Evolutionary conservation across 2,113 vertebrate species (phyloP).

Genomic region (Laticauda colubrina): DNA sequence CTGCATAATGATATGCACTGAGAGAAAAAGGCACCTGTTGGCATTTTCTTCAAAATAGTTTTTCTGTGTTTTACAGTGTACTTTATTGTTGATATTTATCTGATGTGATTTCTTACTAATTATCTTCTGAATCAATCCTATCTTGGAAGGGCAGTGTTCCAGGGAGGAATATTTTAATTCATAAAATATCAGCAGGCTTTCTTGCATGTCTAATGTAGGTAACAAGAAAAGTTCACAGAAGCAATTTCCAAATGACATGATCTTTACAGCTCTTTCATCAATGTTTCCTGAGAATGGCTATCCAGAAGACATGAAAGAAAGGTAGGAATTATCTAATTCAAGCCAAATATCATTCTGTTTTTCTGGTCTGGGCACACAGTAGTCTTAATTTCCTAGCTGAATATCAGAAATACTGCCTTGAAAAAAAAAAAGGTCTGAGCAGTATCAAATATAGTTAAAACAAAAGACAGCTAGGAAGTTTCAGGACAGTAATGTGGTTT

Average conservation of each 20-base stretch:
- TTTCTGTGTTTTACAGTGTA: neutral
- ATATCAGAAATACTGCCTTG: neutral
- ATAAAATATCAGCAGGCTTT: conserved; percentile 5
- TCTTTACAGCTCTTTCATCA: conserved; percentile 94
- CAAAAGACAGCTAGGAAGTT: neutral
- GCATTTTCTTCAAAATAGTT: neutral
- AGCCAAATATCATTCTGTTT: neutral
- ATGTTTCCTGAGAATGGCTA: conserved; percentile 98
- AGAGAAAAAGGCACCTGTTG: neutral
- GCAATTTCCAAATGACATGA: conserved; percentile 91
- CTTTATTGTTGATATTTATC: neutral
- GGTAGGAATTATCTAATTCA: conserved; percentile 73
- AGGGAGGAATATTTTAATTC: neutral
- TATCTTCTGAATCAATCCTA: neutral
- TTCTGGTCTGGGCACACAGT: neutral
- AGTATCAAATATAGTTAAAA: neutral
- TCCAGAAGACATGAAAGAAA: conserved; percentile 93
- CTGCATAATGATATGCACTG: neutral
- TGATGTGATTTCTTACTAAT: conserved; percentile 6
- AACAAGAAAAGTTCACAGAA: conserved; percentile 80
- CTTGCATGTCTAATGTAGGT: conserved; percentile 64
- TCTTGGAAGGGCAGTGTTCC: neutral
- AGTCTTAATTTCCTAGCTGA: neutral
- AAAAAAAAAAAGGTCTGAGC: neutral
- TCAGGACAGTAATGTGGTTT: neutral